Evolutionary conservation across 2,888 invertebrate species (phyloP).

Genomic region (Trichacis sp.): DNA sequence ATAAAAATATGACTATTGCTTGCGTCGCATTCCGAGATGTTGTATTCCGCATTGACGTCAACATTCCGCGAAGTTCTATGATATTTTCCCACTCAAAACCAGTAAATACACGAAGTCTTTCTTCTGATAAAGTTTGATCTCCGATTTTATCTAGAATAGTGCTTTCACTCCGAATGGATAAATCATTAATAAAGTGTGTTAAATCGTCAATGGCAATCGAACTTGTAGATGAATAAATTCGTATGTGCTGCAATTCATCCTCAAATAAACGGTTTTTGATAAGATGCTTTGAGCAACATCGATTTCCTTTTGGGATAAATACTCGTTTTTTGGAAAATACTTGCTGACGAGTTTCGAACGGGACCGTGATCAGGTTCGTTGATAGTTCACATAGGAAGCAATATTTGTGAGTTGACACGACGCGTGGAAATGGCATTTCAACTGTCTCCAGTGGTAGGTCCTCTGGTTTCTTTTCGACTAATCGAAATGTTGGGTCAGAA

Average conservation of each 20-base stretch:
- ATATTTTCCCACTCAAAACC: no score
- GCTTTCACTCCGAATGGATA: no score
- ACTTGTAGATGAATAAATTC: slow-evolving; percentile 9
- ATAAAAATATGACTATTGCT: slow-evolving; percentile 39
- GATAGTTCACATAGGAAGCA: slow-evolving; percentile 4
- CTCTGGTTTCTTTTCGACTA: no score
- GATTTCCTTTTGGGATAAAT: slow-evolving; percentile 18
- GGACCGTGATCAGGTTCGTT: not conserved
- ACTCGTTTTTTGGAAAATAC: slow-evolving; percentile 3
- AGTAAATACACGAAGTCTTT: slow-evolving; percentile 29
- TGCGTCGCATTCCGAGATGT: slow-evolving; percentile 20
- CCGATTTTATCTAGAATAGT: slow-evolving; percentile 11
- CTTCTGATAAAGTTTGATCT: slow-evolving; percentile 22
- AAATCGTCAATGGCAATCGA: slow-evolving; percentile 13
- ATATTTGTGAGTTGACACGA: slow-evolving; percentile 23
- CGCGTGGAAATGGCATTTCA: slow-evolving; percentile 9
- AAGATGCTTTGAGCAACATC: slow-evolving; percentile 22
- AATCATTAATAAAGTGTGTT: not conserved
- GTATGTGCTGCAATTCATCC: slow-evolving; percentile 16
- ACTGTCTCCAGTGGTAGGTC: no score
- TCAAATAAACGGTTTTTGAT: slow-evolving; percentile 23
- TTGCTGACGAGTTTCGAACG: slow-evolving; percentile 5
- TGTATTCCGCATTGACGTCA: slow-evolving; percentile 25
- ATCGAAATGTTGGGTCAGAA: no score
- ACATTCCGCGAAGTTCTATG: slow-evolving; percentile 19